Evolutionary conservation across 1,140 invertebrate species (phyloP).

Genomic region (Ectropis grisescens): DNA sequence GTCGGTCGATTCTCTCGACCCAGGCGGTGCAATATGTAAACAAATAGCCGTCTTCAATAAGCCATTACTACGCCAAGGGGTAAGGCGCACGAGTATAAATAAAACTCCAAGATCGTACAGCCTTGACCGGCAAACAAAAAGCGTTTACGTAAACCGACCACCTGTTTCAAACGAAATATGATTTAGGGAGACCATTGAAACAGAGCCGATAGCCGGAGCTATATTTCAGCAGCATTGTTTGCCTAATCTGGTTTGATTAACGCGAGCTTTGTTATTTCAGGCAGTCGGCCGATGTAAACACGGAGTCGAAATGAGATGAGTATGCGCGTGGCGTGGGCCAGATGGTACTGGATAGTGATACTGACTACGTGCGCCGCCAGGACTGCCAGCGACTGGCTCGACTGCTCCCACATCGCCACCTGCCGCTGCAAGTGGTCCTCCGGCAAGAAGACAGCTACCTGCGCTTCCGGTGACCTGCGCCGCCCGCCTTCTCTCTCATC

Average conservation of each 20-base stretch:
- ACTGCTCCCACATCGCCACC: slow-evolving; percentile 78
- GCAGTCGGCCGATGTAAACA: slow-evolving; percentile 57
- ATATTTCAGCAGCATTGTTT: slow-evolving; percentile 20
- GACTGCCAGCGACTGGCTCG: slow-evolving; percentile 79
- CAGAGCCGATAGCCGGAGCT: slow-evolving; percentile 11
- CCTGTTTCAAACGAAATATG: slow-evolving; percentile 16
- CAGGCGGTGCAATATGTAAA: no score
- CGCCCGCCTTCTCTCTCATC: slow-evolving; percentile 82
- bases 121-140: slow-evolving; percentile 13
- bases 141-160: slow-evolving; percentile 6
- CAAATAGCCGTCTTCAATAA: no score
- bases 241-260: slow-evolving; percentile 27
- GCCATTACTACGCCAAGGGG: no score
- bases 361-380: slow-evolving; percentile 62
- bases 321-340: slow-evolving; percentile 64
- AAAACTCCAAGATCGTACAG: no score
- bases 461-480: slow-evolving; percentile 81
- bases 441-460: slow-evolving; percentile 89
- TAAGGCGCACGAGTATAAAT: no score
- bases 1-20: no score
- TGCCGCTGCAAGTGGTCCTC: slow-evolving; percentile 92
- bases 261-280: slow-evolving; percentile 46
- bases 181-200: slow-evolving; percentile 9
- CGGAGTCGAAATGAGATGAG: slow-evolving; percentile 65
- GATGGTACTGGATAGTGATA: slow-evolving; percentile 65